Conservation (phyloP, 1,140 invertebrate species). For the Mactra quadrangularis region DNA sequence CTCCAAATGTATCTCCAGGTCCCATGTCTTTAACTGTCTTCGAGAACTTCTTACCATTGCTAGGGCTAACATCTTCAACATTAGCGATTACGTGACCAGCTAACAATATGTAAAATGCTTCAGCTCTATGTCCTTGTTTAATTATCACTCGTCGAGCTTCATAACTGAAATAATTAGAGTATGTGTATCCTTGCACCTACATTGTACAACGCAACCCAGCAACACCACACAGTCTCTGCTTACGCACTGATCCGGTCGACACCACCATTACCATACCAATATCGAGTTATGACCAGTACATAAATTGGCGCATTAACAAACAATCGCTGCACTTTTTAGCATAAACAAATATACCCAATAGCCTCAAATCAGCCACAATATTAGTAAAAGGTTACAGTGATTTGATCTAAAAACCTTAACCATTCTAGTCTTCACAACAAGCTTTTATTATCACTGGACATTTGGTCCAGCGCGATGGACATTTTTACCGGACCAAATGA, state of each 20-base stretch:
- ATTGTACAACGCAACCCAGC: neutral
- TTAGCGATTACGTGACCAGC: slow-evolving; percentile 76
- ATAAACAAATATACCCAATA: too few relatives aligned
- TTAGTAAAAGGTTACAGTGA: too few relatives aligned
- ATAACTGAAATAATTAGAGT: too few relatives aligned
- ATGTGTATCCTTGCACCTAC: neutral
- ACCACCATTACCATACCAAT: neutral
- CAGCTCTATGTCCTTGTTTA: slow-evolving; percentile 75
- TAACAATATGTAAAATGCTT: slow-evolving; percentile 75
- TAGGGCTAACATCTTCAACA: slow-evolving; percentile 65
- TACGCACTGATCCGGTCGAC: too few relatives aligned
- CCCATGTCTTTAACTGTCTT: slow-evolving; percentile 71
- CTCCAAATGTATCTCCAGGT: slow-evolving; percentile 77
- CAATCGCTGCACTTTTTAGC: too few relatives aligned
- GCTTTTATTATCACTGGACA: too few relatives aligned
- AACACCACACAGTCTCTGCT: neutral
- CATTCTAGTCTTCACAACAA: too few relatives aligned
- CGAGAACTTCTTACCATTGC: slow-evolving; percentile 70
- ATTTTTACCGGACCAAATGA: too few relatives aligned
- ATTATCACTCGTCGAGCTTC: slow-evolving; percentile 74
- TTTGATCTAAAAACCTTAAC: too few relatives aligned
- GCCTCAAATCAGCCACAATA: too few relatives aligned
- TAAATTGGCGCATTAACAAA: too few relatives aligned
- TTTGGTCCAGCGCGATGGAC: too few relatives aligned
- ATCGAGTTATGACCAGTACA: neutral